A percentile compares a stretch with the other conserved stretches of the same genome.
Conservation (phyloP, 2,888 invertebrate species). For the Tetranychus truncatus region DNA sequence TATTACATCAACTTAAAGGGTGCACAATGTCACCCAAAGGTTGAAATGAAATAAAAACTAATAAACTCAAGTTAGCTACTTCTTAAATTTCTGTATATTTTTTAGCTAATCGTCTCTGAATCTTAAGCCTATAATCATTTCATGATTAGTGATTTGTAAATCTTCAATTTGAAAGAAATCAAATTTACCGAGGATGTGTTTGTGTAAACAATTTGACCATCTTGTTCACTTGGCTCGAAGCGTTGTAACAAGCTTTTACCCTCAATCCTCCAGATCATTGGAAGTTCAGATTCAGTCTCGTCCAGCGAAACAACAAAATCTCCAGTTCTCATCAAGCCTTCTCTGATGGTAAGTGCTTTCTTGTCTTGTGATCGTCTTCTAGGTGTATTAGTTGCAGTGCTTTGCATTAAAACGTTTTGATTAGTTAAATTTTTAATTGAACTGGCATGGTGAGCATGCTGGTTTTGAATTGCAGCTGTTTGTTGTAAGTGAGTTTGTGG, state of each 20-base stretch:
- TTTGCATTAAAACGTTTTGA: constrained; percentile 3
- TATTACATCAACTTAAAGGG: no score
- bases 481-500: constrained; percentile 8
- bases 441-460: not conserved
- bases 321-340: constrained; percentile 36
- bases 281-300: constrained; percentile 58
- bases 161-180: not conserved
- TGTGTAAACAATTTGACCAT: constrained; percentile 59
- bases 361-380: constrained; percentile 22
- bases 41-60: no score
- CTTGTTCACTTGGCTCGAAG: constrained; percentile 49
- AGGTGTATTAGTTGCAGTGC: constrained; percentile 13
- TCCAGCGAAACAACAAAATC: constrained; percentile 70
- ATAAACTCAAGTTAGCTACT: no score
- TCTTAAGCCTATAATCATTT: no score
- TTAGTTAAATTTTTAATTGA: not conserved
- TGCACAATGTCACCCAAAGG: no score
- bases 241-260: constrained; percentile 50
- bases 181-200: constrained; percentile 65
- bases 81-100: no score
- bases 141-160: not conserved
- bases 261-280: constrained; percentile 76
- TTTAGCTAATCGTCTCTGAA: no score
- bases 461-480: not conserved
- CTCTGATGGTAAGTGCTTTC: constrained; percentile 21